A percentile compares a stretch with the other conserved stretches of the same genome.
phyloP scores from a whole-genome alignment of 2,113 vertebrate genomes.

The Macroglossus sobrinus region DNA sequence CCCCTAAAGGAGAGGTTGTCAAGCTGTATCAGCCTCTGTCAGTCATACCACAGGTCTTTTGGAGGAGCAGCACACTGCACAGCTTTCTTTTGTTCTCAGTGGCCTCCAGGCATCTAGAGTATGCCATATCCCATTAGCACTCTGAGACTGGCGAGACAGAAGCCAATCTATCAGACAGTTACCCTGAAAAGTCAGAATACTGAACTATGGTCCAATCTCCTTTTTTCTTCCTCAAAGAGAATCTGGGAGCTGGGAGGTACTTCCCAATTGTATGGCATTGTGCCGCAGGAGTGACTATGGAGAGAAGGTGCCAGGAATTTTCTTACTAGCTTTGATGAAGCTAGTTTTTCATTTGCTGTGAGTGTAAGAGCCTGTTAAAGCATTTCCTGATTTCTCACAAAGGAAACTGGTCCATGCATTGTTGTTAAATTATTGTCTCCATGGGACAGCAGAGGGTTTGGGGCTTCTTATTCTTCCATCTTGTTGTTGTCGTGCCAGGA shows the following conservation, averaged over 20 bases:
- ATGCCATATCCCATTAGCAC: not conserved
- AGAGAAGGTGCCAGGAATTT: not conserved
- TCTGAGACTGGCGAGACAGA: not conserved
- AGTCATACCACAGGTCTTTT: not conserved
- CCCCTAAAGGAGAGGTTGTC: not conserved
- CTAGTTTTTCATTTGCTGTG: not conserved
- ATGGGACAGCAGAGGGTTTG: not conserved
- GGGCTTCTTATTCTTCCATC: not conserved
- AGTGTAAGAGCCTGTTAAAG: not conserved
- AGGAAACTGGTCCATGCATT: not conserved
- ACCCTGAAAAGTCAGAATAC: not conserved
- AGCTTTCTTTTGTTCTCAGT: not conserved
- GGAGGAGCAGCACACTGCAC: not conserved
- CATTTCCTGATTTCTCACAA: not conserved
- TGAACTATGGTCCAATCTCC: not conserved
- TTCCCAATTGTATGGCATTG: not conserved
- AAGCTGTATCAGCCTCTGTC: not conserved
- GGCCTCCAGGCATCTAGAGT: not conserved
- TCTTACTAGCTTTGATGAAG: not conserved
- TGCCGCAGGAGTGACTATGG: not conserved
- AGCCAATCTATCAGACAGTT: not conserved
- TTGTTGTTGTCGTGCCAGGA: not conserved
- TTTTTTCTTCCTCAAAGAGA: not conserved
- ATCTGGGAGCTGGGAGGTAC: not conserved
- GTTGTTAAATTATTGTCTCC: not conserved